Conservation (phyloP, 2,888 invertebrate species). For the Busseola fusca region DNA sequence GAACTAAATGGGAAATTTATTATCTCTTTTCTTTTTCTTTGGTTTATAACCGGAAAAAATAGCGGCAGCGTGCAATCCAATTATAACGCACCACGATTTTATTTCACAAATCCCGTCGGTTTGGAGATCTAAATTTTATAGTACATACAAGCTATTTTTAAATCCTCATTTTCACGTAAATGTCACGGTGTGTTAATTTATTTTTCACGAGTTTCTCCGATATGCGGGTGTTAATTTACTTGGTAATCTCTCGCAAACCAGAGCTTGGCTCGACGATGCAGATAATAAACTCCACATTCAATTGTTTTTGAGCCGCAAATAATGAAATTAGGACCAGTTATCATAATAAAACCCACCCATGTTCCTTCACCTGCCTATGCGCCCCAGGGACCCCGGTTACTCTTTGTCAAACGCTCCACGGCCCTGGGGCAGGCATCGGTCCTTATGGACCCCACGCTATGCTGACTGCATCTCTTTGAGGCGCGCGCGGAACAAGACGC, state of each 20-base stretch:
- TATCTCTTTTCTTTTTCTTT: neutral
- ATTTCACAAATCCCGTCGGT: neutral
- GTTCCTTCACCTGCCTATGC: too few relatives aligned
- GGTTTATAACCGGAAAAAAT: neutral
- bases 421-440: too few relatives aligned
- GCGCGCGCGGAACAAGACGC: too few relatives aligned
- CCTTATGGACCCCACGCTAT: too few relatives aligned
- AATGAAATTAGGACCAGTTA: neutral
- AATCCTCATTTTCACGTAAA: conserved; percentile 13
- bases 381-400: too few relatives aligned
- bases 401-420: too few relatives aligned
- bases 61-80: conserved; percentile 14
- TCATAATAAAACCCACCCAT: too few relatives aligned
- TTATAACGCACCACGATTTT: neutral
- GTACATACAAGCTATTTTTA: neutral
- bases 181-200: conserved; percentile 10
- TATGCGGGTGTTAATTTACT: conserved; percentile 19
- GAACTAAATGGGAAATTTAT: conserved; percentile 4
- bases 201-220: conserved; percentile 5
- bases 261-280: neutral
- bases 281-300: neutral
- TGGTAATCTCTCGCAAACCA: neutral
- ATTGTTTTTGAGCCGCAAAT: conserved; percentile 1
- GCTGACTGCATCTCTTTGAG: too few relatives aligned
- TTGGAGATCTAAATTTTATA: neutral